Conservation (phyloP, 1,140 invertebrate genomes). For the Drosophila dunni region DNA sequence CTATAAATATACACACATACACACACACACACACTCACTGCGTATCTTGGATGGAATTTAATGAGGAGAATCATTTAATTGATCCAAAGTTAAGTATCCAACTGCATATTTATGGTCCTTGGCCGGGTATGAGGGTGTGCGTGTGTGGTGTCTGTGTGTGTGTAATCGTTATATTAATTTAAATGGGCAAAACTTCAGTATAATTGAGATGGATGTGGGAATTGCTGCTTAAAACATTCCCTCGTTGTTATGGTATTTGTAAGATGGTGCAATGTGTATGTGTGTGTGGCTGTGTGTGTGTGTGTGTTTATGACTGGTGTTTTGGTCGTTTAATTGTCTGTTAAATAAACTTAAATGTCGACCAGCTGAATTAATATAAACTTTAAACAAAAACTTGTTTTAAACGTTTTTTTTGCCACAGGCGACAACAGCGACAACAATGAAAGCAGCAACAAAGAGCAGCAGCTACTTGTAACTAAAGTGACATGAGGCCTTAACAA, state of each 20-base stretch:
- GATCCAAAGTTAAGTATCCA: constrained; percentile 27
- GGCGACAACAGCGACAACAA: constrained; percentile 33
- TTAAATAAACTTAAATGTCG: constrained; percentile 25
- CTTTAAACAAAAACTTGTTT: constrained; percentile 60
- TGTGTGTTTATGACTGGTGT: constrained; percentile 16
- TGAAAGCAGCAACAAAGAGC: constrained; percentile 30
- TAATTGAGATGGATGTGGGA: constrained; percentile 23
- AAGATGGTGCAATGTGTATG: constrained; percentile 15
- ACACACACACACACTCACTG: not conserved
- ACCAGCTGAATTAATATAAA: constrained; percentile 65
- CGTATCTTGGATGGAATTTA: not conserved
- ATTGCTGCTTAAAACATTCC: constrained; percentile 3
- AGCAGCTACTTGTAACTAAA: constrained; percentile 75
- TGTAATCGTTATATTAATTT: constrained; percentile 44
- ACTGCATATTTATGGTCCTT: constrained; percentile 18
- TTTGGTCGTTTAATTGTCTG: constrained; percentile 40
- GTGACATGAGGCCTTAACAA: constrained; percentile 79
- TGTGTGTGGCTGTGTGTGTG: constrained; percentile 31
- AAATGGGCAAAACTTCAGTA: constrained; percentile 32
- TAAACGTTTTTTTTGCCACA: constrained; percentile 58
- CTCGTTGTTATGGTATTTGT: not conserved
- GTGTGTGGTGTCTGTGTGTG: constrained; percentile 32
- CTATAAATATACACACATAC: constrained; percentile 10
- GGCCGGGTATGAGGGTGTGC: constrained; percentile 6
- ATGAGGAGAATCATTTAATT: constrained; percentile 29